Evolutionary conservation across 2,113 vertebrate species (phyloP).

Genomic region (Peromyscus leucopus): DNA sequence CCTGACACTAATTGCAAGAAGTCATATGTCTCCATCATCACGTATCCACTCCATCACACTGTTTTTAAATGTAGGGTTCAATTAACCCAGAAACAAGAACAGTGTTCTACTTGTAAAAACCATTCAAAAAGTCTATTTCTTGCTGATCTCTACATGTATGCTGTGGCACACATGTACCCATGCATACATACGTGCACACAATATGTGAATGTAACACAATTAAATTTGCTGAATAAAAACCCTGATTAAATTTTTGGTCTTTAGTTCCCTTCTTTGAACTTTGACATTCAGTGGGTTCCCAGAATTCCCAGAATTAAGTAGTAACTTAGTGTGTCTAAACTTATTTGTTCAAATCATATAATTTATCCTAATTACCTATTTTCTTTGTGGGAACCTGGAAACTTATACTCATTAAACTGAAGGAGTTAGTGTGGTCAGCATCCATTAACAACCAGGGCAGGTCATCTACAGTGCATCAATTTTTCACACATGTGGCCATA

Average conservation of each 20-base stretch:
- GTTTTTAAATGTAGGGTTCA: neutral
- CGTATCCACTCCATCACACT: fast-evolving
- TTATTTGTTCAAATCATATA: neutral
- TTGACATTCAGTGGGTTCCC: neutral
- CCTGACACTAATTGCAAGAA: neutral
- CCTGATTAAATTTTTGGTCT: neutral
- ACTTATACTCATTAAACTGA: neutral
- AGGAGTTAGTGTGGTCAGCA: neutral
- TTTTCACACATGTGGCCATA: neutral
- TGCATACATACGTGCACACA: neutral
- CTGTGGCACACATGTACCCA: neutral
- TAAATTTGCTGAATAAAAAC: neutral
- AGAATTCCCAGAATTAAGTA: no score
- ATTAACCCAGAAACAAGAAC: neutral
- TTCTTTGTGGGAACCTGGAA: neutral
- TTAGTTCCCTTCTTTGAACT: neutral
- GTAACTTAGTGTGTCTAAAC: neutral
- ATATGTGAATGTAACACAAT: neutral
- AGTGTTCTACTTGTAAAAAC: neutral
- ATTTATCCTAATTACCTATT: neutral
- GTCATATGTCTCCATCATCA: neutral
- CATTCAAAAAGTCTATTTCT: neutral
- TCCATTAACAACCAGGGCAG: neutral
- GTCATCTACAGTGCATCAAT: neutral
- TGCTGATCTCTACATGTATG: neutral